These are phyloP conservation scores for Chloebia gouldiae DNA, from an alignment of 2,113 vertebrate species.

Conservation along the genomic window DNA sequence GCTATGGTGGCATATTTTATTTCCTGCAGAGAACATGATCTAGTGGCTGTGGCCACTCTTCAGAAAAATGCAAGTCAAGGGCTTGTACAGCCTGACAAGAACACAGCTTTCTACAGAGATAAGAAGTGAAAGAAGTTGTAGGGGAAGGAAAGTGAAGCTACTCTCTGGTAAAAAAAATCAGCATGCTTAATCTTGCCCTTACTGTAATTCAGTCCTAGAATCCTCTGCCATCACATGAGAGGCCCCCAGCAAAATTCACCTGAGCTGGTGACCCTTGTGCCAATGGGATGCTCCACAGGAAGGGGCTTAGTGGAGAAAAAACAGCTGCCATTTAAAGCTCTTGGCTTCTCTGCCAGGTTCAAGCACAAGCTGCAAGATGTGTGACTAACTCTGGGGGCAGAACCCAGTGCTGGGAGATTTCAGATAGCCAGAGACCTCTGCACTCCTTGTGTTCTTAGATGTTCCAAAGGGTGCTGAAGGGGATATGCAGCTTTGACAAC, in stretches of 20 bases:
- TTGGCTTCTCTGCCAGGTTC: neutral
- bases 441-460: neutral
- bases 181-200: rapidly evolving
- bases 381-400: neutral
- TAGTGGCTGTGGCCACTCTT: neutral
- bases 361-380: neutral
- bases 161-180: neutral
- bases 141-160: neutral
- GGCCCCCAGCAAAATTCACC: neutral
- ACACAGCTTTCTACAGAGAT: neutral
- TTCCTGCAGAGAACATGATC: neutral
- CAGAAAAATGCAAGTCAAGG: neutral
- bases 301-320: neutral
- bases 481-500: neutral
- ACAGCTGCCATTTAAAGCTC: neutral
- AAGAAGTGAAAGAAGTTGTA: neutral
- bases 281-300: rapidly evolving
- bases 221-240: neutral
- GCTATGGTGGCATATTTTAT: neutral
- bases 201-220: neutral
- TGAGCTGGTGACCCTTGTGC: neutral
- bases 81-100: neutral
- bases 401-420: neutral
- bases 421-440: neutral
- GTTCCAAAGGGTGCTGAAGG: neutral